Conservation (phyloP, 1,140 invertebrate genomes). For the Trachymyrmex septentrionalis region DNA sequence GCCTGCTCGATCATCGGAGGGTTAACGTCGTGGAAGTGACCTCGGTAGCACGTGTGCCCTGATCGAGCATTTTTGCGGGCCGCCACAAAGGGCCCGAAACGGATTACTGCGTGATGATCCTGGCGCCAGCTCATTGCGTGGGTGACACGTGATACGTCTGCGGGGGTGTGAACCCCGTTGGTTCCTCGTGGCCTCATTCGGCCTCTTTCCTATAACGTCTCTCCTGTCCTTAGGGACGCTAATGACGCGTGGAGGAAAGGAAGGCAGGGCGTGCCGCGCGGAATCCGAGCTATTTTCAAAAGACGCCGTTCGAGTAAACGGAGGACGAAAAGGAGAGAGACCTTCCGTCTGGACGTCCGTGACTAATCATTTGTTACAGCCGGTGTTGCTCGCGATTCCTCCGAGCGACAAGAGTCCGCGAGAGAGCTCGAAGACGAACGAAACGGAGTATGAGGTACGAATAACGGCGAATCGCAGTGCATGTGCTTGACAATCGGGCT, state of each 20-base stretch:
- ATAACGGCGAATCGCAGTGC: not conserved
- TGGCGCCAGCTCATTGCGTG: constrained; percentile 83
- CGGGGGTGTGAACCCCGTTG: constrained; percentile 82
- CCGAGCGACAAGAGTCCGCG: not conserved
- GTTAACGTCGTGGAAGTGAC: constrained; percentile 33
- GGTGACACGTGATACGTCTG: constrained; percentile 85
- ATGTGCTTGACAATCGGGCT: not conserved
- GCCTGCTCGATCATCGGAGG: constrained; percentile 6
- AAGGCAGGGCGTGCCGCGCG: constrained; percentile 75
- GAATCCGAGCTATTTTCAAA: constrained; percentile 83
- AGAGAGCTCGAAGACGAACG: not conserved
- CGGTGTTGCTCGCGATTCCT: constrained; percentile 11
- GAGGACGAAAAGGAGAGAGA: constrained; percentile 2
- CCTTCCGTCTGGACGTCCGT: constrained; percentile 31
- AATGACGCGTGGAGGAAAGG: constrained; percentile 81
- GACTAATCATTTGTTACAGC: constrained; percentile 50
- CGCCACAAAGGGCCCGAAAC: constrained; percentile 73
- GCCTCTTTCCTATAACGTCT: constrained; percentile 22
- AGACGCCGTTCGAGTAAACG: constrained; percentile 64
- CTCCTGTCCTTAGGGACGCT: constrained; percentile 68
- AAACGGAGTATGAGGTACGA: not conserved
- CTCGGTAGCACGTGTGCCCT: constrained; percentile 54
- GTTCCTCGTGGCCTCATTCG: constrained; percentile 26
- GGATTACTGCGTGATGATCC: constrained; percentile 77
- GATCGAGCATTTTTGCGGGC: constrained; percentile 74